A percentile compares a stretch with the other conserved stretches of the same genome.
These are phyloP conservation scores for Hypothenemus hampei DNA, from an alignment of 1,140 invertebrate species.

Conservation along the genomic window DNA sequence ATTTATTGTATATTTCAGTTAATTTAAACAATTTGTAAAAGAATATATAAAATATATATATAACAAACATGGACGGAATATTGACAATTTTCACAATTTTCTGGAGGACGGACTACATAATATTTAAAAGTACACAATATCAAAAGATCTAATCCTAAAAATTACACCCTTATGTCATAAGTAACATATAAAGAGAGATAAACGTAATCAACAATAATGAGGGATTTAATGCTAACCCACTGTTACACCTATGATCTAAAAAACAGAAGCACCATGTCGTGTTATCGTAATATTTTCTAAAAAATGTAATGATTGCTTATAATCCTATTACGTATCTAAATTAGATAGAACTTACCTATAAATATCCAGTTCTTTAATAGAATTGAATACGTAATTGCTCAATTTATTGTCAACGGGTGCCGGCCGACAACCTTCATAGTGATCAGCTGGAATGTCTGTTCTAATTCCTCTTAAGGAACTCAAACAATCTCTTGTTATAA, in stretches of 20 bases:
- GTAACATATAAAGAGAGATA: too few relatives aligned
- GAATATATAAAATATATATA: too few relatives aligned
- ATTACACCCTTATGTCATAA: too few relatives aligned
- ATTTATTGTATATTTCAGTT: too few relatives aligned
- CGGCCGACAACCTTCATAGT: constrained; percentile 81
- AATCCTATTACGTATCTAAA: not conserved
- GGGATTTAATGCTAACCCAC: too few relatives aligned
- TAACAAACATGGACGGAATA: too few relatives aligned
- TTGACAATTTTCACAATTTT: too few relatives aligned
- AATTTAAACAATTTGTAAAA: too few relatives aligned
- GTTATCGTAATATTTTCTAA: constrained; percentile 74
- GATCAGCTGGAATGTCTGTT: constrained; percentile 87
- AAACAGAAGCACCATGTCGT: constrained; percentile 89
- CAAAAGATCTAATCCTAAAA: too few relatives aligned
- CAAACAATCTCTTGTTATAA: constrained; percentile 81
- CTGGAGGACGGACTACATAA: too few relatives aligned
- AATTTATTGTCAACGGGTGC: constrained; percentile 73
- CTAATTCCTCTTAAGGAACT: constrained; percentile 70
- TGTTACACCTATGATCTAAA: constrained; percentile 84
- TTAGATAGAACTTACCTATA: constrained; percentile 55
- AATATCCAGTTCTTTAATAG: constrained; percentile 79
- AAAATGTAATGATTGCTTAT: constrained; percentile 44
- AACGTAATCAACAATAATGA: too few relatives aligned
- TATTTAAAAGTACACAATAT: too few relatives aligned
- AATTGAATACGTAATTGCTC: constrained; percentile 83